Evolutionary conservation across 2,888 invertebrate genomes (phyloP).

Genomic region (Temnothorax ravouxi): DNA sequence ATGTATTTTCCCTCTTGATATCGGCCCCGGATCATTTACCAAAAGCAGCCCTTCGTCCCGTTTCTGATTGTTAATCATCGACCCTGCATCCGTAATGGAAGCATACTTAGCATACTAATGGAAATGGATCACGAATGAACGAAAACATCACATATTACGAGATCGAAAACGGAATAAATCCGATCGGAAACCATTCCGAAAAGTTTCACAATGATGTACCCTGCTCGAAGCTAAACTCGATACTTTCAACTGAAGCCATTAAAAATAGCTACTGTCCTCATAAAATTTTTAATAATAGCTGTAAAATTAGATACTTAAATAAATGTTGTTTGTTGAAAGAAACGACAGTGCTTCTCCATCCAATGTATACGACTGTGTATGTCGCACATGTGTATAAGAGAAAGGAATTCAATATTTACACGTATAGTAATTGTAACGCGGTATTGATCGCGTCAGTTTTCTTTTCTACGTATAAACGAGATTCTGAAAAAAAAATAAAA

Average conservation of each 20-base stretch:
- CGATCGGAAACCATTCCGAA: no score
- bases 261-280: background rate
- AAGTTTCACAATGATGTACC: no score
- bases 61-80: slow-evolving; percentile 35
- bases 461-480: background rate
- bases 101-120: slow-evolving; percentile 1
- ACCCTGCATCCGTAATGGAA: background rate
- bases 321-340: background rate
- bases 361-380: background rate
- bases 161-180: background rate
- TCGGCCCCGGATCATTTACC: slow-evolving; percentile 18
- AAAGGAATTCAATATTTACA: slow-evolving; percentile 1
- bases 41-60: background rate
- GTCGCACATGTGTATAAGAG: background rate
- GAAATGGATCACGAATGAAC: background rate
- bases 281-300: background rate
- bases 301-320: background rate
- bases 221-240: background rate
- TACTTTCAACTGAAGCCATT: background rate
- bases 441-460: slow-evolving; percentile 4
- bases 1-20: slow-evolving; percentile 9
- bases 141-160: background rate
- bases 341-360: background rate
- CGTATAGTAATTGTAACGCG: background rate
- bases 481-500: background rate